These are phyloP conservation scores for Drosophila rufa DNA, from an alignment of 1,140 invertebrate genomes.

Conservation along the genomic window DNA sequence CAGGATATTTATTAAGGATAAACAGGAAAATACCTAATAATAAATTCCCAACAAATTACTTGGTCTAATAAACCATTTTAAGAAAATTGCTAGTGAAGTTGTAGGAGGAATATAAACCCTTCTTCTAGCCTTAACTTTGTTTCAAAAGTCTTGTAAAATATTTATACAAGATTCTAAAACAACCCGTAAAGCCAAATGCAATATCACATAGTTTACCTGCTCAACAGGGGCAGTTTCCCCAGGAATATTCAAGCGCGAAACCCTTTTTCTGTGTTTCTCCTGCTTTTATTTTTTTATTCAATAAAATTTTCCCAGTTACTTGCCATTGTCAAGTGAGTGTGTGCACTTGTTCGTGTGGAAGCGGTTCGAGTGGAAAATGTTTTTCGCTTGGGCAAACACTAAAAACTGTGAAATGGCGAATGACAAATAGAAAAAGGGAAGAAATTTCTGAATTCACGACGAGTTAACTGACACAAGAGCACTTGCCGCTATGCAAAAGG, in stretches of 20 bases:
- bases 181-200: background rate
- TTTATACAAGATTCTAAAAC: background rate
- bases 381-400: constrained; percentile 28
- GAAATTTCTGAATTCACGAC: constrained; percentile 22
- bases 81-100: background rate
- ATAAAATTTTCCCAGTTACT: constrained; percentile 35
- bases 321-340: constrained; percentile 20
- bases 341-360: constrained; percentile 43
- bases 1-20: too few species aligned
- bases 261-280: constrained; percentile 16
- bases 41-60: too few species aligned
- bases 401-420: constrained; percentile 48
- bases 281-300: constrained; percentile 48
- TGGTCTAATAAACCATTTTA: too few species aligned
- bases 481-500: constrained; percentile 15
- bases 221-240: constrained; percentile 9
- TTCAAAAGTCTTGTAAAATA: background rate
- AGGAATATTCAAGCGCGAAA: constrained; percentile 4
- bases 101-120: background rate
- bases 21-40: too few species aligned
- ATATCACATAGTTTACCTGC: constrained; percentile 32
- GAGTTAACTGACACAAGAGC: constrained; percentile 35
- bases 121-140: background rate
- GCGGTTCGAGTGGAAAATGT: constrained; percentile 45
- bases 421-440: constrained; percentile 30